Conservation (phyloP, 92 coral and sea anemone genomes). For the Galaxea fascicularis region DNA sequence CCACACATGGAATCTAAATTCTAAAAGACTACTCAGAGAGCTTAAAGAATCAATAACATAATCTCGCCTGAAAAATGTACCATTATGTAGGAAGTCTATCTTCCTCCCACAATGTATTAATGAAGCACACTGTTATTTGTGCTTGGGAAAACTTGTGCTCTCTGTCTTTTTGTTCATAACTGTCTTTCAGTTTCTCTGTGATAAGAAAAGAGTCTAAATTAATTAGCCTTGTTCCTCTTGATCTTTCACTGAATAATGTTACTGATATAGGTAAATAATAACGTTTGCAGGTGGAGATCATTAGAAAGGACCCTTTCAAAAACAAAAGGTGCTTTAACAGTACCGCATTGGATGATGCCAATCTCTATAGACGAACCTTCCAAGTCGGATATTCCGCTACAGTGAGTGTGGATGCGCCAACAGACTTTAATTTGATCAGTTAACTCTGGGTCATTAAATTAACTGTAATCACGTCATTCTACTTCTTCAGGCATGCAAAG, state of each 20-base stretch:
- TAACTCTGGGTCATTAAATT: neutral
- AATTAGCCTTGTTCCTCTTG: no score
- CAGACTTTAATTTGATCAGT: neutral
- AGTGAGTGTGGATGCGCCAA: constrained; percentile 1
- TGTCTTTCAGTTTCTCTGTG: no score
- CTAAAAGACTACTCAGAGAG: no score
- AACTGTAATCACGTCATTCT: neutral
- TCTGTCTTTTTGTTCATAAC: no score
- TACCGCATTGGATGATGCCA: constrained; percentile 15
- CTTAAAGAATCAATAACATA: no score
- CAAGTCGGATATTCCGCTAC: constrained; percentile 30
- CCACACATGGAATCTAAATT: no score
- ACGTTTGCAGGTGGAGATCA: constrained; percentile 52
- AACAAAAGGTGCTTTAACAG: constrained; percentile 57
- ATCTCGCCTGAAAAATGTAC: no score
- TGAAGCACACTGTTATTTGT: no score
- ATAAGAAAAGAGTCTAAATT: no score
- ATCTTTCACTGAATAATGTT: neutral
- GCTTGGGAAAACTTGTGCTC: no score
- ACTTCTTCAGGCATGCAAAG: constrained; percentile 56
- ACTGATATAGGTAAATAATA: neutral
- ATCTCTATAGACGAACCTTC: constrained; percentile 53
- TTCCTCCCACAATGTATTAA: no score
- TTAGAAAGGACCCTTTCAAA: constrained; percentile 74
- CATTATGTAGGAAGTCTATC: no score